Percentiles rank a stretch among this genome's conserved stretches.
Evolutionary conservation across 92 coral and sea anemone genomes (phyloP).

Genomic region (Phenganax marumi): DNA sequence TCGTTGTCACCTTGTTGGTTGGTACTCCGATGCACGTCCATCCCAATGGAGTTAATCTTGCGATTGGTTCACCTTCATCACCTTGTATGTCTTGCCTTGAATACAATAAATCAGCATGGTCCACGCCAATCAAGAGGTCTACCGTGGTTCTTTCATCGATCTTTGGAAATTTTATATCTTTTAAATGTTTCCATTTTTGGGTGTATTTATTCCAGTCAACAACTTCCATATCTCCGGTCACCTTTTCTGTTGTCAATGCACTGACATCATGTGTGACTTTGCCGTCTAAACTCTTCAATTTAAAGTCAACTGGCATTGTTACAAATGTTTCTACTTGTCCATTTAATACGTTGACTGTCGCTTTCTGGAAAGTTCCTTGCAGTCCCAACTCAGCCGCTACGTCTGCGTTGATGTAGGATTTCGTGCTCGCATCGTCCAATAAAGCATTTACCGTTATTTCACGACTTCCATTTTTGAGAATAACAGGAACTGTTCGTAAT

Average conservation of each 20-base stretch:
- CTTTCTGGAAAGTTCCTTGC: no score
- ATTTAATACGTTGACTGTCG: no score
- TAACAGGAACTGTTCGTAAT: no score
- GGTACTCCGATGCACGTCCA: slow-evolving; percentile 38
- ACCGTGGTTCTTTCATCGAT: no score
- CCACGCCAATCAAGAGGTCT: not conserved
- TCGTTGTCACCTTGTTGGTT: not conserved
- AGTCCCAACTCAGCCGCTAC: no score
- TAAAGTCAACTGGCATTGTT: slow-evolving; percentile 61
- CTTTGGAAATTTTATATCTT: slow-evolving; percentile 33
- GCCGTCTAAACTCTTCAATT: slow-evolving; percentile 54
- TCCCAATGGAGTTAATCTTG: slow-evolving; percentile 38
- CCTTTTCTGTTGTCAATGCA: no score
- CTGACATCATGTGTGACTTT: no score
- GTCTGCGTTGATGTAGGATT: slow-evolving; percentile 5
- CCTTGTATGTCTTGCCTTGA: slow-evolving; percentile 21
- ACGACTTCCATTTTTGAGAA: no score
- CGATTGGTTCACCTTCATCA: slow-evolving; percentile 33
- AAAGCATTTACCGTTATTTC: no score
- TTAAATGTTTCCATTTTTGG: slow-evolving; percentile 30
- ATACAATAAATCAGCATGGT: not conserved
- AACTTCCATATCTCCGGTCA: no score
- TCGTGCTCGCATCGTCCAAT: not conserved
- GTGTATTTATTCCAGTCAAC: slow-evolving; percentile 34
- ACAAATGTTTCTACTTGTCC: no score